A percentile compares a stretch with the other conserved stretches of the same genome.
Conservation (phyloP, 2,888 invertebrate species). For the Penaeus monodon region DNA sequence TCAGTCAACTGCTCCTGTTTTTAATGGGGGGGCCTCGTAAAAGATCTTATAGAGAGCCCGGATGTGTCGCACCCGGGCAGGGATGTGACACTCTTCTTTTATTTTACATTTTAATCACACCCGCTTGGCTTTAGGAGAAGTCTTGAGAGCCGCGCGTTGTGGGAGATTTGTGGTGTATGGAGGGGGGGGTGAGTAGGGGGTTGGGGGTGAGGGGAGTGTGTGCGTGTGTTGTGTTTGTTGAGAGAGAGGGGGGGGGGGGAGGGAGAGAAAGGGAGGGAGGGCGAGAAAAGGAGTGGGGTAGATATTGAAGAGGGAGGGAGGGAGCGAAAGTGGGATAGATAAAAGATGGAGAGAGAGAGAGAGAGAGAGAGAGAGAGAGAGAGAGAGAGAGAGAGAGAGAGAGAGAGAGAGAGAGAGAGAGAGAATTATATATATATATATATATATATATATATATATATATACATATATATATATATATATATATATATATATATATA, state of each 20-base stretch:
- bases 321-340: background rate
- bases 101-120: slow-evolving; percentile 43
- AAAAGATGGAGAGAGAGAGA: background rate
- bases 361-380: background rate
- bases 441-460: background rate
- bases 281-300: no score
- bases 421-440: background rate
- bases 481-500: no score
- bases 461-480: no score
- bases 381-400: background rate
- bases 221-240: no score
- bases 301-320: no score
- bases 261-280: no score
- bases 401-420: background rate
- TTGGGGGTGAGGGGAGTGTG: no score
- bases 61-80: slow-evolving; percentile 28
- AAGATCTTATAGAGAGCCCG: slow-evolving; percentile 23
- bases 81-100: slow-evolving; percentile 43
- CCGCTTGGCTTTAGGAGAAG: slow-evolving; percentile 7
- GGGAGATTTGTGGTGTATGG: no score
- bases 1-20: slow-evolving; percentile 50
- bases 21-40: slow-evolving; percentile 41
- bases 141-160: no score
- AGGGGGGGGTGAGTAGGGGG: no score
- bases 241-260: no score